Conservation (phyloP, 2,113 vertebrate genomes). For the Callorhinus ursinus region DNA sequence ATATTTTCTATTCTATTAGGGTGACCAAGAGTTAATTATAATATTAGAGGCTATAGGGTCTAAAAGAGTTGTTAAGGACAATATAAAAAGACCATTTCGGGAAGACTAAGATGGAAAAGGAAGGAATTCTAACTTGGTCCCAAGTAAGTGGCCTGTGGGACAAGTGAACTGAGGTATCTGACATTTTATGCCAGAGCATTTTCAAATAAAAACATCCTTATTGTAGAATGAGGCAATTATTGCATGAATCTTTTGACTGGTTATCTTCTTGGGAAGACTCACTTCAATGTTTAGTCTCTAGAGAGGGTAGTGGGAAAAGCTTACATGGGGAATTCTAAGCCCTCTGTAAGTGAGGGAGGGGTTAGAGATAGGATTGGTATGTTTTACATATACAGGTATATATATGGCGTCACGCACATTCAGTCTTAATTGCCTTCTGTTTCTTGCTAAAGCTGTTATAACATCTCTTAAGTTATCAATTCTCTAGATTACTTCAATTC, state of each 20-base stretch:
- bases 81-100: neutral
- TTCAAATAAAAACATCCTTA: neutral
- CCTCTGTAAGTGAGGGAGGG: neutral
- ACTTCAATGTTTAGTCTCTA: neutral
- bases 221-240: neutral
- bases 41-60: neutral
- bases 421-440: neutral
- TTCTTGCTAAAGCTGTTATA: neutral
- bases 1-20: neutral
- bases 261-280: neutral
- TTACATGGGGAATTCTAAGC: neutral
- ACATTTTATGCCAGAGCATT: neutral
- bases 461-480: neutral
- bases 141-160: neutral
- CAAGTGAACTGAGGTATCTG: neutral
- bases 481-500: neutral
- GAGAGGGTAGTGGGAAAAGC: neutral
- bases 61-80: neutral
- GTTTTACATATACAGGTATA: neutral
- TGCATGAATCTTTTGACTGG: neutral
- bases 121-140: neutral
- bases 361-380: neutral
- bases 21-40: neutral
- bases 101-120: neutral
- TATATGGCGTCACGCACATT: neutral